Evolutionary conservation across 2,888 invertebrate genomes (phyloP), one percentile per base, ranked within the genome.

Genomic region (Caenorhabditis sulstoni): DNA sequence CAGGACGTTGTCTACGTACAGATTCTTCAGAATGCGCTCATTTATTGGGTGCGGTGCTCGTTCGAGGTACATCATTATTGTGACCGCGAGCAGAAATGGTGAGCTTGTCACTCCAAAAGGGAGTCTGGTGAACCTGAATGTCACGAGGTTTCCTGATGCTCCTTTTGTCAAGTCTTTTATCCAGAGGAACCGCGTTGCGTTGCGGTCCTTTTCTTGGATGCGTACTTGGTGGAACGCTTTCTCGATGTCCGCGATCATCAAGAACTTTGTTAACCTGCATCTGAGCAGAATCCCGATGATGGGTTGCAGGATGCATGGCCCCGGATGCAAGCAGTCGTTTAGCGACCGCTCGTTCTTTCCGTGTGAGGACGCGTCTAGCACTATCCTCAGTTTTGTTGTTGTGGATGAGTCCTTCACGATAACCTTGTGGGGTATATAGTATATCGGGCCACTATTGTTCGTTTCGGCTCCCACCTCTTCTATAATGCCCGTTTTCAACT

Each of bases 1-100:
- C 7, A 67, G 50, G 7, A 53, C 22, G 47, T 79, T 79, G 44
- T 79, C 79, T 0, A 79, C 70, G 23, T 77, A 77, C 8, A 70
- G 14, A n/a, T 53, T 64, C 18, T 50, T 11, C 3, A 11, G 14
- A 23, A 58, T 64, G n/a, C 9, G 52, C 7, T 29, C 29, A 29
- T 29, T 29, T 29, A 29, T 29, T 29, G 29, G 29, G 29, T 29
- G 29, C 29, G 29, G 29, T 7, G 29, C 29, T 29, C 29, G 29
- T 29, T 29, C 29, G 29, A 29, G 29, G 7, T 29, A 29, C 29
- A 29, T 3, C 29, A 29, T 29, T 5, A 29, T 29, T 5, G 29
- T 29, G 18, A 12, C 18, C 47, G 45, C 44, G 1, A 77, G 58
- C 7, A 70, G 45, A 22, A 68, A 77, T 11, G 77, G 70, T 1